phyloP scores from a whole-genome alignment of 2,113 vertebrate species.

The Tragelaphus scriptus region DNA sequence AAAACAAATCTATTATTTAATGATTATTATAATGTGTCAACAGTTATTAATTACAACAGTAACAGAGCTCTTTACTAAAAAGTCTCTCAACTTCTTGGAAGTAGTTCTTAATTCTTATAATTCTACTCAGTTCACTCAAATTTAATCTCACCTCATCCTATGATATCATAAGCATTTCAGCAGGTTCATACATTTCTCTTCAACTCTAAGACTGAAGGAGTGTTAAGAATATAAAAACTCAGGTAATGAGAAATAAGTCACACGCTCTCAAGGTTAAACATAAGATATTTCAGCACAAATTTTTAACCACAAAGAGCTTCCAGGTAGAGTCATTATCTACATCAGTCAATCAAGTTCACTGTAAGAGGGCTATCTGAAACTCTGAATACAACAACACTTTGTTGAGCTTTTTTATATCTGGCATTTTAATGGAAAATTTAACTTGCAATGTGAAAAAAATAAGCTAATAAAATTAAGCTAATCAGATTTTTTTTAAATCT shows the following conservation, averaged over 20 bases:
- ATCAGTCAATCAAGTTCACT: background rate
- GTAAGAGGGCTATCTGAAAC: background rate
- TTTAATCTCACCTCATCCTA: background rate
- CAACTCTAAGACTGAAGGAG: background rate
- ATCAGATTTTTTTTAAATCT: background rate
- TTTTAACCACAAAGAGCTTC: conserved; percentile 16
- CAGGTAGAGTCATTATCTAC: background rate
- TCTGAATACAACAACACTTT: background rate
- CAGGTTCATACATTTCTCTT: background rate
- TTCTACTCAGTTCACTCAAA: background rate
- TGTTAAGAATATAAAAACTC: background rate
- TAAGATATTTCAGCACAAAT: background rate
- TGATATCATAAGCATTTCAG: background rate
- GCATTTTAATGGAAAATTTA: background rate
- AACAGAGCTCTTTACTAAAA: background rate
- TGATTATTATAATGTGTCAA: background rate
- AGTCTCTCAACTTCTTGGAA: background rate
- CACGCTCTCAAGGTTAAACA: background rate
- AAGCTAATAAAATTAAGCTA: conserved; percentile 34
- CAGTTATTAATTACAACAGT: conserved; percentile 9
- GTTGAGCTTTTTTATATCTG: background rate
- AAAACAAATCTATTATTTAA: conserved; percentile 23
- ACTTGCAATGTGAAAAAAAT: background rate
- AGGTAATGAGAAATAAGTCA: background rate
- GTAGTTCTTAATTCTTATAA: conserved; percentile 11